Evolutionary conservation across 2,797 vertebrate species (phyloP).

Genomic region (Pempheris klunzingeri): DNA sequence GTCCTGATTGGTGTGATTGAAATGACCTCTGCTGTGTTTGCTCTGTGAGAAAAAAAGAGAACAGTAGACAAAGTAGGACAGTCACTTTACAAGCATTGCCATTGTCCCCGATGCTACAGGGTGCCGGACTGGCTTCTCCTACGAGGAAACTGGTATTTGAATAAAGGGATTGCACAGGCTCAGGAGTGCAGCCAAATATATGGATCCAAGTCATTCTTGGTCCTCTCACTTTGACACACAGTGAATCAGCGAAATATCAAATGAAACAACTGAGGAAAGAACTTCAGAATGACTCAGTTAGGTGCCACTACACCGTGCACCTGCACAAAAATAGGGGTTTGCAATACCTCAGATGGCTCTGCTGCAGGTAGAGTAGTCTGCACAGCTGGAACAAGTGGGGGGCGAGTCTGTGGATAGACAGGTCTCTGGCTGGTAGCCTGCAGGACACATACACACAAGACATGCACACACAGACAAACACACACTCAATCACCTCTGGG

Average conservation of each 20-base stretch:
- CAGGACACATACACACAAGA: constrained; percentile 28
- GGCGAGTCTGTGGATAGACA: constrained; percentile 74
- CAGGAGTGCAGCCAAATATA: background rate
- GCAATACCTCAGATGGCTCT: constrained; percentile 68
- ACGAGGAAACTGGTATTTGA: background rate
- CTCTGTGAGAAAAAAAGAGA: too few relatives aligned
- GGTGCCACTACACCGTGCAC: too few relatives aligned
- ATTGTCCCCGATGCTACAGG: background rate
- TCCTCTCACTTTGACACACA: background rate
- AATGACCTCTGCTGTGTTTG: too few relatives aligned
- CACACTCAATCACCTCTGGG: too few relatives aligned
- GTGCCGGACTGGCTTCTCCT: background rate
- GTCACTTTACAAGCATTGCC: background rate
- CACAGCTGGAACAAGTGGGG: constrained; percentile 59
- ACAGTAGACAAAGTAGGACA: too few relatives aligned
- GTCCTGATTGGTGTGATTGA: background rate
- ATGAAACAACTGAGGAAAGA: background rate
- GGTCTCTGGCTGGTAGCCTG: constrained; percentile 70
- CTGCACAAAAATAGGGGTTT: background rate
- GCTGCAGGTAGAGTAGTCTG: constrained; percentile 37
- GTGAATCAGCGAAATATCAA: background rate
- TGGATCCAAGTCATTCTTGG: background rate
- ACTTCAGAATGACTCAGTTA: background rate
- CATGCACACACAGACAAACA: constrained; percentile 13
- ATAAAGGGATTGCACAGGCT: background rate